These are phyloP conservation scores for Teinopalpus imperialis DNA, from an alignment of 2,888 invertebrate genomes.

Conservation along the genomic window DNA sequence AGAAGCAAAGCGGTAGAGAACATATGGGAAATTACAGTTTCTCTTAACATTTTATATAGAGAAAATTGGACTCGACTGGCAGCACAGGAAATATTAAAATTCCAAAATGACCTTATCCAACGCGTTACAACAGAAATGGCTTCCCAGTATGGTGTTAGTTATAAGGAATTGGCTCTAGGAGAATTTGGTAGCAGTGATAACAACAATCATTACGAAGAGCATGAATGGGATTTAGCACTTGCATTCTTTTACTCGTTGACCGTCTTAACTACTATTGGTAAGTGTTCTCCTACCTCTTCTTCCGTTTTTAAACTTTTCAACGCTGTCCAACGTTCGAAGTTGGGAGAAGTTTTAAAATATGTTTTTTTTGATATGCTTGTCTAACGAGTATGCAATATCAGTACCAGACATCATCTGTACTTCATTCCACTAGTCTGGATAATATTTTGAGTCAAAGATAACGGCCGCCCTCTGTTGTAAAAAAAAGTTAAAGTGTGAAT, in stretches of 20 bases:
- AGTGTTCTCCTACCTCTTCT: conserved; percentile 52
- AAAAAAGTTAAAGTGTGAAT: too few species aligned
- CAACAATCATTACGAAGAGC: conserved; percentile 79
- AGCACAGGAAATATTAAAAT: conserved; percentile 88
- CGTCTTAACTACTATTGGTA: conserved; percentile 95
- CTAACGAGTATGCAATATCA: too few species aligned
- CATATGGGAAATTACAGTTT: conserved; percentile 95
- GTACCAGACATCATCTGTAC: too few species aligned
- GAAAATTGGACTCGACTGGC: conserved; percentile 95
- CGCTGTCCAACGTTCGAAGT: too few species aligned
- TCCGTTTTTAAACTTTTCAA: too few species aligned
- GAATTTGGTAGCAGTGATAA: conserved; percentile 65
- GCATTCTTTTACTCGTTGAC: conserved; percentile 97
- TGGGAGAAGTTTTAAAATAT: too few species aligned
- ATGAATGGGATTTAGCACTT: conserved; percentile 94
- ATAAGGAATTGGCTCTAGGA: conserved; percentile 76
- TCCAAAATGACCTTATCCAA: conserved; percentile 91
- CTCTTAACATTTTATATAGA: conserved; percentile 92
- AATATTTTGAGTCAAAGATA: too few species aligned
- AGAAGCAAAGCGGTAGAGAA: conserved; percentile 88
- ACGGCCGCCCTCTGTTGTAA: too few species aligned
- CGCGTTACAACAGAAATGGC: conserved; percentile 90
- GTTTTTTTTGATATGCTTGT: too few species aligned
- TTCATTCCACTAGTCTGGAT: too few species aligned
- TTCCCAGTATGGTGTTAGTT: conserved; percentile 80